A percentile compares a stretch with the other conserved stretches of the same genome.
Evolutionary conservation across 2,888 invertebrate genomes (phyloP).

Genomic region (Acronicta aceris): DNA sequence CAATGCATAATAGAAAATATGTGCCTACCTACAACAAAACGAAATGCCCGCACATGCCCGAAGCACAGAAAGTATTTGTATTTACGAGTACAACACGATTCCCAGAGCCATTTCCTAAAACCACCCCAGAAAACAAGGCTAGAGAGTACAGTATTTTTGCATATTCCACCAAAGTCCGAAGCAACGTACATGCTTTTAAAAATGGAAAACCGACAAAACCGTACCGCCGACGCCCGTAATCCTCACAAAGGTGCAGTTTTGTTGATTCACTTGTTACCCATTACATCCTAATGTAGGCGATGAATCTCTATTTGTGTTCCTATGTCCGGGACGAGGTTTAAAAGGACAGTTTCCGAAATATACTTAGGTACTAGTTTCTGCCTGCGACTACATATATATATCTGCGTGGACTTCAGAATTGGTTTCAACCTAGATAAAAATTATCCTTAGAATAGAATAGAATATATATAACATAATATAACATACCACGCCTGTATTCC

Average conservation of each 20-base stretch:
- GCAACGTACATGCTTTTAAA: constrained; percentile 34
- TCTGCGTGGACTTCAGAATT: too few species aligned
- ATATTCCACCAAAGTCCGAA: constrained; percentile 26
- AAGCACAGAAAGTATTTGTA: constrained; percentile 30
- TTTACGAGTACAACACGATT: constrained; percentile 46
- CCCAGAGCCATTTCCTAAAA: constrained; percentile 36
- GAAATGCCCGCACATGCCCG: constrained; percentile 28
- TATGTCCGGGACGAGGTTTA: too few species aligned
- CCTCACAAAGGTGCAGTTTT: constrained; percentile 26
- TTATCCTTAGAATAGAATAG: too few species aligned
- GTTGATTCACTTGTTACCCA: constrained; percentile 5
- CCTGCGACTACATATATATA: too few species aligned
- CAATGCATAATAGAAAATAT: constrained; percentile 26
- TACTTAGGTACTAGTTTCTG: too few species aligned
- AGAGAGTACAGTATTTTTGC: constrained; percentile 27
- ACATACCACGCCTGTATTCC: too few species aligned
- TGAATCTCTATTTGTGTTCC: not conserved
- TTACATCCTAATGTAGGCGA: constrained; percentile 1
- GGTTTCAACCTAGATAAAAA: too few species aligned
- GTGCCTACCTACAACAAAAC: constrained; percentile 25
- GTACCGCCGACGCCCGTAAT: constrained; percentile 10
- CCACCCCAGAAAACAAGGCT: constrained; percentile 42
- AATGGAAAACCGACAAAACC: constrained; percentile 27
- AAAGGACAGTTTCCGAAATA: too few species aligned
- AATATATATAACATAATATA: too few species aligned